phyloP scores from a whole-genome alignment of 1,140 invertebrate species.

The Diplogasteroides magnus region DNA sequence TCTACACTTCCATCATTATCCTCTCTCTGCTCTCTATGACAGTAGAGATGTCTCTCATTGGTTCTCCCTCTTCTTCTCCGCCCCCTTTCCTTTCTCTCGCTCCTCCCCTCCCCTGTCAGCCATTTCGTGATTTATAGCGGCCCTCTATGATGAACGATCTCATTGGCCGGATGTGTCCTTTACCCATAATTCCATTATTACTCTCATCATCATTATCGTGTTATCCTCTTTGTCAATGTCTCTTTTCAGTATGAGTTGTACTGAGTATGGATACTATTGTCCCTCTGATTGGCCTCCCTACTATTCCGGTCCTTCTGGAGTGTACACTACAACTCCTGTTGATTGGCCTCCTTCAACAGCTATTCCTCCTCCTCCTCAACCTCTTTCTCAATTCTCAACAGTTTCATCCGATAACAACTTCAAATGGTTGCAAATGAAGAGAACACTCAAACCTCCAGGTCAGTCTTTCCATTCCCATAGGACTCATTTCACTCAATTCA shows the following conservation, averaged over 20 bases:
- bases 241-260: not conserved
- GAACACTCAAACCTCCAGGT: slow-evolving; percentile 27
- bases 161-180: not conserved
- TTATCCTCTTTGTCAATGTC: too few relatives aligned
- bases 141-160: not conserved
- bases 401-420: slow-evolving; percentile 15
- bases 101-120: not conserved
- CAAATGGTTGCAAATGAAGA: slow-evolving; percentile 35
- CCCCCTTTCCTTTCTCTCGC: not conserved
- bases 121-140: not conserved
- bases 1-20: not conserved
- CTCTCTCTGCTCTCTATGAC: not conserved
- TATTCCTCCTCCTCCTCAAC: not conserved
- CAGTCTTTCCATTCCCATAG: not conserved
- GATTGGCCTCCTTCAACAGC: too few relatives aligned
- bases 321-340: too few relatives aligned
- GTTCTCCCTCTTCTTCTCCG: not conserved
- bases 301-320: too few relatives aligned
- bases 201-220: too few relatives aligned
- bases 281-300: not conserved
- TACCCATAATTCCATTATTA: not conserved
- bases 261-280: not conserved
- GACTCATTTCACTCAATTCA: slow-evolving; percentile 2
- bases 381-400: not conserved
- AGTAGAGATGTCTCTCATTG: too few relatives aligned